Percentiles rank a stretch among this genome's conserved stretches.
Conservation (phyloP, 2,113 vertebrate genomes). For the Scopus umbretta region DNA sequence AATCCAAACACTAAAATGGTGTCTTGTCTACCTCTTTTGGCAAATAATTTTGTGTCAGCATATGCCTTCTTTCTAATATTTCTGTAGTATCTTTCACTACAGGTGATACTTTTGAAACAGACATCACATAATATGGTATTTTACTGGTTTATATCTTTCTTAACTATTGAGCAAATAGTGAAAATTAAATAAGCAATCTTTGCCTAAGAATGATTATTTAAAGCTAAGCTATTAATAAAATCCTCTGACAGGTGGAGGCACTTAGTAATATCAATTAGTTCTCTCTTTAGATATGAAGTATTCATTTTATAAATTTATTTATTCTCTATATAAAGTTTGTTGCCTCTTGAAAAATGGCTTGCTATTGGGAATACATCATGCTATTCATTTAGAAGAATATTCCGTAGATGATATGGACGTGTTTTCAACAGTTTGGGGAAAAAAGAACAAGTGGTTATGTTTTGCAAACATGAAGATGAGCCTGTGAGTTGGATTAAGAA, state of each 20-base stretch:
- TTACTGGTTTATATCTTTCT: background rate
- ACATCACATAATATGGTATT: background rate
- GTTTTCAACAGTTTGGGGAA: slow-evolving; percentile 5
- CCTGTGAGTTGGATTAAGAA: slow-evolving; percentile 58
- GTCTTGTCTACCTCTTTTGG: background rate
- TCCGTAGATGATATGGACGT: background rate
- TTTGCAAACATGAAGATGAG: slow-evolving; percentile 50
- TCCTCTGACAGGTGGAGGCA: slow-evolving; percentile 59
- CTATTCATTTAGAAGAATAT: slow-evolving; percentile 2
- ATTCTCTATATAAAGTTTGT: slow-evolving; percentile 72
- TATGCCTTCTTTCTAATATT: background rate
- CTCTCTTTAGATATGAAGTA: slow-evolving; percentile 63
- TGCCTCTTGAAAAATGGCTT: slow-evolving; percentile 44
- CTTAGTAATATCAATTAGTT: slow-evolving; percentile 66
- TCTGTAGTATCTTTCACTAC: background rate
- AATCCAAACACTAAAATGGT: background rate
- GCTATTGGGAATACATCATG: background rate
- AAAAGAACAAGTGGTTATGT: slow-evolving; percentile 24
- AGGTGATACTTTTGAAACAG: background rate
- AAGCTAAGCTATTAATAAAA: slow-evolving; percentile 36
- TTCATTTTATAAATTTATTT: slow-evolving; percentile 72
- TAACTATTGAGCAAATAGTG: background rate
- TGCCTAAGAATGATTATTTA: slow-evolving; percentile 55
- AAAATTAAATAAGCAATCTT: slow-evolving; percentile 16
- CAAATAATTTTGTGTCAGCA: background rate